Evolutionary conservation across 2,797 vertebrate species (phyloP), one percentile per base, ranked within the genome.

Genomic region (Xiphorhynchus erythropygius): DNA sequence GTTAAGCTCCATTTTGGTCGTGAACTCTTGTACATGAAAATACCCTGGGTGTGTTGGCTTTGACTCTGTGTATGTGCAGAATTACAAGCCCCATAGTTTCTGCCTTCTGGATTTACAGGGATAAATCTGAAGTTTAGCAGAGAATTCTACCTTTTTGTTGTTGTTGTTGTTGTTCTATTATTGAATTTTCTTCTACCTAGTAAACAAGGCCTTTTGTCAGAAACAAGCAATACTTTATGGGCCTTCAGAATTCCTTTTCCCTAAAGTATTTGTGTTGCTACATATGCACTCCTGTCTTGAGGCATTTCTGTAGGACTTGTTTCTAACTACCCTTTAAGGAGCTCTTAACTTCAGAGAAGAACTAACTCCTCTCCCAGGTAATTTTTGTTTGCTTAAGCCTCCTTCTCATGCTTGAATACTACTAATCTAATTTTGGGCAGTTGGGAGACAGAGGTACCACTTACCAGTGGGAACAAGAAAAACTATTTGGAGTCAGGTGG

Each of bases 1-100:
- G 52, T 78, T 91, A 57, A 90, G 74, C 53, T 81, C 74, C 55
- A 76, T 89, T 94, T 94, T 96, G 84, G 92, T 96, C 63, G 37
- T 90, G 93, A 96, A 84, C 87, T 92, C 63, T 87, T 79, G 89
- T 83, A 84, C 49, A 9, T 8, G 2, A 87, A 84, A 56, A 82
- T 91, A 87, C 62, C 76, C 37, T 71, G 89, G 32, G 84, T 92
- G 9, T 32, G 25, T 87, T 87, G 42, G 68, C 52, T 96, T 78
- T 47, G 62, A 73, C 65, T 44, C 37, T 62, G 53, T 6, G 2
- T 70, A 46, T 71, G 55, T 78, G 32, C 37, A 63, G 76, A 83
- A 85, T 79, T 74, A n/a, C 9, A 74, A 88, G 52, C 63, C n/a
- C 41, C 21, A 13, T 18, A 23, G 25, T 67, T 90, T 83, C 25